A percentile compares a stretch with the other conserved stretches of the same genome.
Conservation (phyloP, 2,113 vertebrate species). For the Mormyrus lacerda region DNA sequence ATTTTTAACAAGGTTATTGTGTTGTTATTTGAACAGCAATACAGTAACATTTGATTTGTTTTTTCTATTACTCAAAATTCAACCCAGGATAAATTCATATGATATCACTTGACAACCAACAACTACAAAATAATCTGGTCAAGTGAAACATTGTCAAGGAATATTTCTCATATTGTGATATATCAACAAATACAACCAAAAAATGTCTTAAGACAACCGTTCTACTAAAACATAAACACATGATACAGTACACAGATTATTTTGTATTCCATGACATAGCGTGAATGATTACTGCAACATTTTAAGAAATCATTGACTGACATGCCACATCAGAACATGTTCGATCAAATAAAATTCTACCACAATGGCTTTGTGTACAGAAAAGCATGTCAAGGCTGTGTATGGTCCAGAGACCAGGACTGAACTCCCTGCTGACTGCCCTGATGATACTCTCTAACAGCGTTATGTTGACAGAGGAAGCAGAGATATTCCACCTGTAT, state of each 20-base stretch:
- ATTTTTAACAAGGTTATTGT: background rate
- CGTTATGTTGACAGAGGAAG: background rate
- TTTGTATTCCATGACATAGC: background rate
- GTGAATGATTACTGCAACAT: background rate
- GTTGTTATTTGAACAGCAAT: background rate
- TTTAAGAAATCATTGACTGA: background rate
- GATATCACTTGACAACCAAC: background rate
- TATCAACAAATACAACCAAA: background rate
- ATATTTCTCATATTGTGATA: background rate
- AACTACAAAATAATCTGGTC: background rate
- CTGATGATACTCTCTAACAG: background rate
- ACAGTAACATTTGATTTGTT: background rate
- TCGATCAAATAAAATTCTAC: background rate
- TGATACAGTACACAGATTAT: background rate
- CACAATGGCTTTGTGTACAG: constrained; percentile 57
- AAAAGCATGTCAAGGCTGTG: constrained; percentile 54
- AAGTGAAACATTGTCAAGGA: background rate
- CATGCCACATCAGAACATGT: background rate
- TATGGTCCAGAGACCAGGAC: constrained; percentile 7
- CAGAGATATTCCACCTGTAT: background rate
- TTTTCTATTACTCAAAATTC: background rate
- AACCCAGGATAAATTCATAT: background rate
- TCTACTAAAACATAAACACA: background rate
- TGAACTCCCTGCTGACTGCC: background rate
- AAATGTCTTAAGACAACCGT: background rate